Evolutionary conservation across 2,797 vertebrate species (phyloP), one percentile per base, ranked within the genome.

Genomic region (Pseudomugil gertrudae): DNA sequence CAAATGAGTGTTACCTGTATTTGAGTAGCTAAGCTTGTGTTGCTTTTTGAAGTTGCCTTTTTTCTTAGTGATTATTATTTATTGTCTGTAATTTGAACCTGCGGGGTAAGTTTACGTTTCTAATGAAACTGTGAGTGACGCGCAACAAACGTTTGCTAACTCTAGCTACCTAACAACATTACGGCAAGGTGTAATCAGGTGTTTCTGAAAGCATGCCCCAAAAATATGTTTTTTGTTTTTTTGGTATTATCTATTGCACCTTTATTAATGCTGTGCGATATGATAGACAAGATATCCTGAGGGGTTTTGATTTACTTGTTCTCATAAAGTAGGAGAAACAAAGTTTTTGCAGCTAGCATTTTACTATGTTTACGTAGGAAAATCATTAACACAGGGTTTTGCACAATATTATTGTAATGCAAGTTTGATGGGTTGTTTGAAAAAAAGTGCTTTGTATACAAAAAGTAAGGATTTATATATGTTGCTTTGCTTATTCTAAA

Each of bases 61-160:
- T 19, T 23, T 23, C 15, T 65, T 24, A 21, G 19, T 38, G 5
- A 10, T 10, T 24, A 7, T 5, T 19, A 13, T 55, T 47, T 33
- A 2, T 29, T 8, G 11, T 4, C 10, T 17, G 48, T 29, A 53
- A 26, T 63, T 64, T 65, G 0, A 71, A 38, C 36, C 8, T 38
- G 36, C 26, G 26, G 86, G 89, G 92, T 91, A 56, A 80, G 80
- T 71, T 54, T 26, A 7, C 32, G 33, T 52, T 24, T 26, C 9
- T 35, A 55, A 14, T 7, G 10, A 66, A 53, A 3, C 0, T 1
- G 27, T 52, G 17, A 38, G 13, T 33, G 23, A 57, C 72, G 80
- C 82, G 0, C 0, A 24, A 2, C 11, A 13, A 63, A 81, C 78
- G 74, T 81, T 57, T 82, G 73, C 55, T 87, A 78, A 55, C 1